phyloP scores from a whole-genome alignment of 2,797 vertebrate species.

The Eidolon dupreanum region DNA sequence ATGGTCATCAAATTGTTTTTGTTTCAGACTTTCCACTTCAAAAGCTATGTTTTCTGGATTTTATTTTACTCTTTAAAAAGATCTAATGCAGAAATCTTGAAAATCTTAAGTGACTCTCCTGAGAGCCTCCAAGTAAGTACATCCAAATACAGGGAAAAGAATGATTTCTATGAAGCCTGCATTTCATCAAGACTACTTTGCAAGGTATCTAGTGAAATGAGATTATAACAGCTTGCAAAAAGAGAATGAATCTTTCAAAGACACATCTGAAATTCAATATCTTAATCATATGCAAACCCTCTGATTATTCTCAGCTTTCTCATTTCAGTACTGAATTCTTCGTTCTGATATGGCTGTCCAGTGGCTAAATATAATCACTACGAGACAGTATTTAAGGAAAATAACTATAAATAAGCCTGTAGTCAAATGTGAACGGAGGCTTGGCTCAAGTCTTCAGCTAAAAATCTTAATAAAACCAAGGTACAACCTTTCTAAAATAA shows the following conservation, averaged over 20 bases:
- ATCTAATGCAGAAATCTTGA: slow-evolving; percentile 25
- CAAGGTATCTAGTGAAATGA: not conserved
- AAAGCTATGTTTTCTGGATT: slow-evolving; percentile 8
- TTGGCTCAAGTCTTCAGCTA: not conserved
- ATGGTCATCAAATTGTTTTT: slow-evolving; percentile 46
- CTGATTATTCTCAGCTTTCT: not conserved
- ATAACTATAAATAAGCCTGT: not conserved
- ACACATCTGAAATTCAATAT: not conserved
- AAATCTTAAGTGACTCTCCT: slow-evolving; percentile 47
- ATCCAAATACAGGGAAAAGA: not conserved
- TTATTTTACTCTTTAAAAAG: slow-evolving; percentile 38
- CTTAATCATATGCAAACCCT: not conserved
- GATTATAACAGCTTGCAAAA: not conserved
- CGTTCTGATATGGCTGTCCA: not conserved
- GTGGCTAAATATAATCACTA: not conserved
- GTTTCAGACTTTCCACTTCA: slow-evolving; percentile 30
- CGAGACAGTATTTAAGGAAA: not conserved
- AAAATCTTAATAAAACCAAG: not conserved
- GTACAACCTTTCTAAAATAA: not conserved
- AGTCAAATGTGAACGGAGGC: not conserved
- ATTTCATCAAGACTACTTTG: not conserved
- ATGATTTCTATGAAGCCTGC: not conserved
- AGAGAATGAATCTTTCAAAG: not conserved
- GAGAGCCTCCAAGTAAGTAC: not conserved
- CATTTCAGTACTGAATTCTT: not conserved